Evolutionary conservation across 2,888 invertebrate genomes (phyloP), one percentile per base, ranked within the genome.

Genomic region (Acholoe squamosa): DNA sequence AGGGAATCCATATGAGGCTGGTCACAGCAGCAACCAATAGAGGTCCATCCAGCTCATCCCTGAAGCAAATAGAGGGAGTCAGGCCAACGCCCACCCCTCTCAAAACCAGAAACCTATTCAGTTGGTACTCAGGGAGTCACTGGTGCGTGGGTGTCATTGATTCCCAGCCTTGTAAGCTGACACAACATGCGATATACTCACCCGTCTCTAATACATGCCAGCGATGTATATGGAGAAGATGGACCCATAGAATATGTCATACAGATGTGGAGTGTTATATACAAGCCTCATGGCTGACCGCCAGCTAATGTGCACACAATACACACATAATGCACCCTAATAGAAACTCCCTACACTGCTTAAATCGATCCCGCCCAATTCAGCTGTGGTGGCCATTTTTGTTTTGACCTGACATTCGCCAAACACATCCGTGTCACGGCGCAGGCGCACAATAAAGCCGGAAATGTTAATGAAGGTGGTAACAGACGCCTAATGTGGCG

Each of bases 401-500:
- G 25, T 25, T 71, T 25, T 71, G 71, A 71, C 71, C 71, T 71
- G 71, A 71, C 71, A 25, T 71, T 71, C 71, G 14, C 7, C 71
- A 71, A 71, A 71, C 71, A 71, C 71, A 71, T 71, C 71, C 71
- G 71, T 71, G 71, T 71, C 71, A 71, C 80, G n/a, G 43, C 43
- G 80, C 80, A 33, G 33, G 80, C 80, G 80, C 80, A 43, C 80
- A 34, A 22, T 22, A 43, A 14, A 43, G 34, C 28, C 34, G 80
- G 34, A 80, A 80, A 80, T 80, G 80, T 80, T 80, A 80, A 80
- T 80, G 80, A 80, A 16, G 80, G 12, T 10, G 22, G 80, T 71
- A n/a, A 71, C 14, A 28, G 80, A 25, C 33, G 34, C 80, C 19
- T 43, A 34, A 33, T 80, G 80, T 22, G 43, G 80, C 25, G 80